Percentiles rank a stretch among this genome's conserved stretches.
Conservation (phyloP, 2,113 vertebrate species). For the Rhineura floridana region DNA sequence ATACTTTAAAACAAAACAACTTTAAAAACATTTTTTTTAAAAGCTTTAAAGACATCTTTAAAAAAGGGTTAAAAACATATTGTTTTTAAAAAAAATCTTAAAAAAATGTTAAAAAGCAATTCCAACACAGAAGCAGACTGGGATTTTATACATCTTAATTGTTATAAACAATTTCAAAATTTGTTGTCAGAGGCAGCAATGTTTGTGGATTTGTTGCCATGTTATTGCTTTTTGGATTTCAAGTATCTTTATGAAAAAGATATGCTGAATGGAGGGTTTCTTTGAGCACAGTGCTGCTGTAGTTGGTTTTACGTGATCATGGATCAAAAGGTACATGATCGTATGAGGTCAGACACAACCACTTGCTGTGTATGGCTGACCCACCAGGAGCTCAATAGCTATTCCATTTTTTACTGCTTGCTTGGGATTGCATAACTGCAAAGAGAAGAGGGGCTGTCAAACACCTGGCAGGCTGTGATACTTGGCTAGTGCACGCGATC, state of each 20-base stretch:
- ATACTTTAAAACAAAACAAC: too few relatives aligned
- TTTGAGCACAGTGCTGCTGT: too few relatives aligned
- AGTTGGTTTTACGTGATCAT: too few relatives aligned
- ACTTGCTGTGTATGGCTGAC: neutral
- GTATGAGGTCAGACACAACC: neutral
- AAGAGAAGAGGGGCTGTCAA: neutral
- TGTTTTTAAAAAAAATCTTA: too few relatives aligned
- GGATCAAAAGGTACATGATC: neutral
- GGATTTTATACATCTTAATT: neutral
- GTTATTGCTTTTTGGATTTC: neutral
- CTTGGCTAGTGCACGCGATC: neutral
- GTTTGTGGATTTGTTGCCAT: neutral
- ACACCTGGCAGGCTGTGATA: neutral
- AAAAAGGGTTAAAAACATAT: too few relatives aligned
- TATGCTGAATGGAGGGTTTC: too few relatives aligned
- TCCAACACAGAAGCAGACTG: too few relatives aligned
- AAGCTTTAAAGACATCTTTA: too few relatives aligned
- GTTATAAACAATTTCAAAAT: conserved; percentile 3
- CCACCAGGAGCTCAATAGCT: too few relatives aligned
- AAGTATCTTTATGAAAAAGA: too few relatives aligned
- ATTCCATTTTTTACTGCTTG: neutral
- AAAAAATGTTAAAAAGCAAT: too few relatives aligned
- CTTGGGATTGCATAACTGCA: neutral
- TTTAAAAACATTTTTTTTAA: too few relatives aligned
- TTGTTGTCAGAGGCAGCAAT: neutral